A percentile compares a stretch with the other conserved stretches of the same genome.
phyloP scores from a whole-genome alignment of 1,140 invertebrate genomes.

The Nautilus pompilius region DNA sequence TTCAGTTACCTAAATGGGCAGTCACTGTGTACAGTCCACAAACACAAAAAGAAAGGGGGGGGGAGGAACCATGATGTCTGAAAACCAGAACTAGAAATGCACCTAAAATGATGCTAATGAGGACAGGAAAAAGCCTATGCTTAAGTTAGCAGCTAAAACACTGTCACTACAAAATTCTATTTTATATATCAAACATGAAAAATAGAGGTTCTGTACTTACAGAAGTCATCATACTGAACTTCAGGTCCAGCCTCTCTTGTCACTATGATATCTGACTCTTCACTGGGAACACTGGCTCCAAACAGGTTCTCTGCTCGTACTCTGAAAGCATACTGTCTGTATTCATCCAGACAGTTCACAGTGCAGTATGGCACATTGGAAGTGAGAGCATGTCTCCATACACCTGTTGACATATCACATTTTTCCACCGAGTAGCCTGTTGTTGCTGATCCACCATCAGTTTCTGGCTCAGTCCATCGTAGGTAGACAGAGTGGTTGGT shows the following conservation, averaged over 20 bases:
- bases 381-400: conserved; percentile 92
- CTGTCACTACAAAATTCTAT: conserved; percentile 1
- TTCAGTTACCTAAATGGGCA: no score
- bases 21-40: no score
- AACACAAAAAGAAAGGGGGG: no score
- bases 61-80: no score
- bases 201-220: conserved; percentile 25
- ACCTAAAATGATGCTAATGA: no score
- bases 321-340: conserved; percentile 91
- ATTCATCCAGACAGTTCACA: conserved; percentile 55
- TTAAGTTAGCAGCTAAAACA: no score
- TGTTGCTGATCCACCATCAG: conserved; percentile 91
- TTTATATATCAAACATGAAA: background rate
- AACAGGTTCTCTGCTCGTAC: conserved; percentile 97
- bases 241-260: conserved; percentile 63
- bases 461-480: conserved; percentile 82
- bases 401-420: conserved; percentile 79
- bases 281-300: conserved; percentile 84
- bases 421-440: conserved; percentile 97
- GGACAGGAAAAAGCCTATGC: no score
- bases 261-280: conserved; percentile 33
- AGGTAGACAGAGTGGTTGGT: conserved; percentile 93
- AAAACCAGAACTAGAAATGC: no score
- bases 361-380: conserved; percentile 85
- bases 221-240: conserved; percentile 48